phyloP scores from a whole-genome alignment of 1,140 invertebrate genomes.

The Spodoptera frugiperda region DNA sequence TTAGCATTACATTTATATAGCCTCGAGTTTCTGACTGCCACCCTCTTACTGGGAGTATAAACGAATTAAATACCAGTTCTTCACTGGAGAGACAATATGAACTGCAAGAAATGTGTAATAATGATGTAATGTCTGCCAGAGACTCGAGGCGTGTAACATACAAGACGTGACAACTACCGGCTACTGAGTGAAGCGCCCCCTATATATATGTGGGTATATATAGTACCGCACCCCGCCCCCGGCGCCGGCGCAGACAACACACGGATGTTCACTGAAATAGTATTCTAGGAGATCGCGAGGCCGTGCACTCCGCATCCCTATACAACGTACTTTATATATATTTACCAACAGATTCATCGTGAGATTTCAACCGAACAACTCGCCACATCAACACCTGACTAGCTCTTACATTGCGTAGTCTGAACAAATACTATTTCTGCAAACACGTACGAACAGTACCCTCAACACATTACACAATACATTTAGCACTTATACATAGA shows the following conservation, averaged over 20 bases:
- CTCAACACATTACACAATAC: slow-evolving; percentile 40
- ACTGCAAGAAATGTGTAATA: background rate
- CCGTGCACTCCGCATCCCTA: too few relatives aligned
- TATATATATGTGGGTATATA: background rate
- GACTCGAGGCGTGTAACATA: slow-evolving; percentile 1
- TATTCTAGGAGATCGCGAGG: background rate
- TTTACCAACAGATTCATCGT: background rate
- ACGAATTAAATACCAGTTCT: background rate
- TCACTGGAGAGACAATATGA: background rate
- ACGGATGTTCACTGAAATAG: slow-evolving; percentile 25
- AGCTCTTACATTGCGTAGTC: slow-evolving; percentile 2
- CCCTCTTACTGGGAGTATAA: background rate
- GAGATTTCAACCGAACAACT: background rate
- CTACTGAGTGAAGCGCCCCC: slow-evolving; percentile 25
- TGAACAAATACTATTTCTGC: slow-evolving; percentile 33
- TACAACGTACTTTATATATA: too few relatives aligned
- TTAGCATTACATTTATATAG: slow-evolving; percentile 38
- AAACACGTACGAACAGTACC: slow-evolving; percentile 24
- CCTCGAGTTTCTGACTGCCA: slow-evolving; percentile 15
- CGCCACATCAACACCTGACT: background rate
- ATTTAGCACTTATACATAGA: slow-evolving; percentile 46
- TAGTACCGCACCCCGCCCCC: too few relatives aligned
- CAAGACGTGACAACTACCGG: slow-evolving; percentile 36
- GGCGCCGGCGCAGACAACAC: slow-evolving; percentile 34
- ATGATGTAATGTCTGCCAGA: background rate